phyloP scores from a whole-genome alignment of 2,888 invertebrate species.

The Phorcus lineatus region DNA sequence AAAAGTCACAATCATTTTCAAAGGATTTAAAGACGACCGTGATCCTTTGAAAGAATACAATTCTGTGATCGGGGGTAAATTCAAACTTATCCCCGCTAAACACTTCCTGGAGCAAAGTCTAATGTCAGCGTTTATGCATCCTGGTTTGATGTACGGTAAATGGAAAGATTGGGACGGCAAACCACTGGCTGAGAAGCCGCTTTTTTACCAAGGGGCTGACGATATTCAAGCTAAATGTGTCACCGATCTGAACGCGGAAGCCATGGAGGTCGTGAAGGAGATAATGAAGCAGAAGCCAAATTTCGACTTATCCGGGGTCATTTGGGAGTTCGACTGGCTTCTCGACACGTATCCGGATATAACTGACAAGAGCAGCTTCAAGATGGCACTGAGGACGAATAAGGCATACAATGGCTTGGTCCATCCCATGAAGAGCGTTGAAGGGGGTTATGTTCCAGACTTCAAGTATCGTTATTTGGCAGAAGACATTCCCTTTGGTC shows the following conservation, averaged over 20 bases:
- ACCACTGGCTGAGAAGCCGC: conserved; percentile 50
- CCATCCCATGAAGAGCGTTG: conserved; percentile 55
- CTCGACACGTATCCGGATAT: conserved; percentile 28
- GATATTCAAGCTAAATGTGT: conserved; percentile 51
- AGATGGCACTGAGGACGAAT: conserved; percentile 53
- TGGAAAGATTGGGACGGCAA: conserved; percentile 63
- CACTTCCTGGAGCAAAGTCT: conserved; percentile 61
- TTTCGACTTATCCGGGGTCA: conserved; percentile 53
- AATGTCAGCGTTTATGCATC: conserved; percentile 61
- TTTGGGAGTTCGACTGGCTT: conserved; percentile 58
- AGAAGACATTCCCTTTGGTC: conserved; percentile 64
- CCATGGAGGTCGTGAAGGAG: conserved; percentile 53
- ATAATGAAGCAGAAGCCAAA: conserved; percentile 43
- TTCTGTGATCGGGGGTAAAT: conserved; percentile 50
- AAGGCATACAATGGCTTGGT: conserved; percentile 55
- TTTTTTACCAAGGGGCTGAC: conserved; percentile 66
- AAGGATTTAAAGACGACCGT: conserved; percentile 34
- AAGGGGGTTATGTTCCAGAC: conserved; percentile 57
- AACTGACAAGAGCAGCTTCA: conserved; percentile 45
- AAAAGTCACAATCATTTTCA: conserved; percentile 46
- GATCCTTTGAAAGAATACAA: conserved; percentile 49
- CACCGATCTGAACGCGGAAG: conserved; percentile 56
- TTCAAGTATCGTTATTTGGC: conserved; percentile 57
- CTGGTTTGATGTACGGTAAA: conserved; percentile 60
- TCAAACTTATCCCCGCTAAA: conserved; percentile 45